A percentile compares a stretch with the other conserved stretches of the same genome.
Conservation (phyloP, 2,888 invertebrate species). For the Acanthosepion pharaonis region DNA sequence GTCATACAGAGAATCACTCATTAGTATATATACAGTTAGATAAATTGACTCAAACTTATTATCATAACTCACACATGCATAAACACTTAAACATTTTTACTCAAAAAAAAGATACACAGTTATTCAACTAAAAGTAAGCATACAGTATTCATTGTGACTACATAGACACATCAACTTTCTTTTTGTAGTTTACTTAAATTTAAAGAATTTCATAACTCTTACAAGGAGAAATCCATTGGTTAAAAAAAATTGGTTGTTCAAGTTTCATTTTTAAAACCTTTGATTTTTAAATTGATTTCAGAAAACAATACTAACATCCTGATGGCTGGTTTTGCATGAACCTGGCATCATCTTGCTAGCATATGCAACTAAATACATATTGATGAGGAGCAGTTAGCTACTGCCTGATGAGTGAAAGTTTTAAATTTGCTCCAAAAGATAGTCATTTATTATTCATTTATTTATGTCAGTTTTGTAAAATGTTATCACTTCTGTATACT, state of each 20-base stretch:
- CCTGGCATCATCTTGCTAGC: not conserved
- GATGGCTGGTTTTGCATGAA: not conserved
- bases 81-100: no score
- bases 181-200: not conserved
- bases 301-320: not conserved
- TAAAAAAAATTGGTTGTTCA: not conserved
- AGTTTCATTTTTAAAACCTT: not conserved
- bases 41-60: constrained; percentile 49
- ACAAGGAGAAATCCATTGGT: not conserved
- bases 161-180: not conserved
- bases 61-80: constrained; percentile 88
- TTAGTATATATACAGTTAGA: no score
- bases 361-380: not conserved
- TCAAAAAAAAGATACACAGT: not conserved
- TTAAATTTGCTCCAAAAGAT: not conserved
- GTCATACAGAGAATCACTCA: no score
- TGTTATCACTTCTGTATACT: not conserved
- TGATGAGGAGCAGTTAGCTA: not conserved
- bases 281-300: not conserved
- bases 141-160: not conserved
- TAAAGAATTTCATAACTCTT: not conserved
- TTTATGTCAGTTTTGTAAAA: constrained; percentile 7
- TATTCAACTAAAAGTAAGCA: not conserved
- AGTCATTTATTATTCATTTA: not conserved
- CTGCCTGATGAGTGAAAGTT: not conserved